Conservation (phyloP, 2,113 vertebrate species). For the Pogona vitticeps region DNA sequence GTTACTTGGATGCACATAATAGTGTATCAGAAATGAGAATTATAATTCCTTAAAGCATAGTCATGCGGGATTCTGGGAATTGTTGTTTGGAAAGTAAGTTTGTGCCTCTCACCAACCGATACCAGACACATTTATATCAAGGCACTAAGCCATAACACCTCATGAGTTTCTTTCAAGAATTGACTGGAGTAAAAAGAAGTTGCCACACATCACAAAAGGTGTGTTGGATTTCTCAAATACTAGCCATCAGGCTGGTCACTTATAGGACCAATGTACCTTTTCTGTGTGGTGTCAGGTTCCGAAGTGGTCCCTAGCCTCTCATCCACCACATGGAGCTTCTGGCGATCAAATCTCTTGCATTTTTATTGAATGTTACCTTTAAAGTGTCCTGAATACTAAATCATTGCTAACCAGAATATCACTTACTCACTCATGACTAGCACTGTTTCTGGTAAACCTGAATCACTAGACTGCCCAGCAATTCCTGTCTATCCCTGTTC, state of each 20-base stretch:
- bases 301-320: slow-evolving; percentile 11
- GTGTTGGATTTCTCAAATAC: not conserved
- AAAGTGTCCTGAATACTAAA: slow-evolving; percentile 52
- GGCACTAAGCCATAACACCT: slow-evolving; percentile 1
- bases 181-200: not conserved
- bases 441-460: slow-evolving; percentile 55
- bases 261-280: not conserved
- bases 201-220: not conserved
- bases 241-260: not conserved
- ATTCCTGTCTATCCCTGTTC: slow-evolving; percentile 40
- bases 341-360: slow-evolving; percentile 35
- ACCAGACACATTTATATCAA: not conserved
- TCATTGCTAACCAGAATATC: slow-evolving; percentile 38
- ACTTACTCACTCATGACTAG: slow-evolving; percentile 60
- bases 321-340: slow-evolving; percentile 23
- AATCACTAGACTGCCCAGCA: slow-evolving; percentile 42
- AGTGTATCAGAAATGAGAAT: not conserved
- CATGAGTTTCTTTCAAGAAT: not conserved
- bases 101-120: not conserved
- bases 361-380: slow-evolving; percentile 35
- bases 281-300: not conserved
- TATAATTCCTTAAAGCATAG: not conserved
- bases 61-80: not conserved
- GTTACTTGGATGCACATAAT: not conserved
- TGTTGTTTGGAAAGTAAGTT: not conserved